phyloP scores from a whole-genome alignment of 1,140 invertebrate species.

The Bombus terrestris region DNA sequence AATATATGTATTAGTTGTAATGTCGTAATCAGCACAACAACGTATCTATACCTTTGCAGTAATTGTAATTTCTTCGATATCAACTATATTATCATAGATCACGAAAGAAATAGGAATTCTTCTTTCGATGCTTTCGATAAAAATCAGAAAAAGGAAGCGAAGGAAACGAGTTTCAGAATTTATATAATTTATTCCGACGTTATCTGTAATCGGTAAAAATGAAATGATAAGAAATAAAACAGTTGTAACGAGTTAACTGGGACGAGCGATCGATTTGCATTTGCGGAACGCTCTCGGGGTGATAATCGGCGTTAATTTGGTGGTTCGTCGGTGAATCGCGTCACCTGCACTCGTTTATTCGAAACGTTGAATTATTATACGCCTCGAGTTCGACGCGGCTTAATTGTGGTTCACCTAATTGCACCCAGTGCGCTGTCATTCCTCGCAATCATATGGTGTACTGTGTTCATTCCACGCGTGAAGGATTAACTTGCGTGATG shows the following conservation, averaged over 20 bases:
- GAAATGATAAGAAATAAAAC: not conserved
- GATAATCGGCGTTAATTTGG: conserved; percentile 57
- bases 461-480: not conserved
- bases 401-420: conserved; percentile 36
- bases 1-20: no score
- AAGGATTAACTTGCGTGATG: not conserved
- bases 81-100: no score
- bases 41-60: no score
- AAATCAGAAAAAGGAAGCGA: not conserved
- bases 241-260: conserved; percentile 30
- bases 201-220: not conserved
- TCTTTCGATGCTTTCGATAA: not conserved
- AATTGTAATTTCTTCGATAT: no score
- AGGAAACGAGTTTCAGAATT: not conserved
- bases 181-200: not conserved
- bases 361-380: conserved; percentile 54
- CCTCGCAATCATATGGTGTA: not conserved
- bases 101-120: not conserved
- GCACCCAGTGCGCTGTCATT: not conserved
- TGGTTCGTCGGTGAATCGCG: not conserved
- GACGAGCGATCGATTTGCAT: conserved; percentile 30
- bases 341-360: conserved; percentile 33
- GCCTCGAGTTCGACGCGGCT: not conserved
- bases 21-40: no score
- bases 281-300: conserved; percentile 26